Percentiles rank a stretch among this genome's conserved stretches.
phyloP scores from a whole-genome alignment of 2,888 invertebrate genomes.

The Drosophila suboccidentalis region DNA sequence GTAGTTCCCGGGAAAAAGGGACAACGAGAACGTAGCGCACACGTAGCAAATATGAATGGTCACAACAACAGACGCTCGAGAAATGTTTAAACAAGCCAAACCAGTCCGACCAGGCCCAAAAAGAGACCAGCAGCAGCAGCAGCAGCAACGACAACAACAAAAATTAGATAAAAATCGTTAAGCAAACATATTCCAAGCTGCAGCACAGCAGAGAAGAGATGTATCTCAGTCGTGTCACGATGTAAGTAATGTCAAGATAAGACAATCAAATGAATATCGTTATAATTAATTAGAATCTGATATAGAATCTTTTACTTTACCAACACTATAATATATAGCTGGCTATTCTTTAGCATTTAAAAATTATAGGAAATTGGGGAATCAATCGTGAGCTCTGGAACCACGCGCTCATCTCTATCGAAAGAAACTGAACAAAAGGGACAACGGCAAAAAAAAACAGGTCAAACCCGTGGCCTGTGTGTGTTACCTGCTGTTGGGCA shows the following conservation, averaged over 20 bases:
- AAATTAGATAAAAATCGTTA: conserved; percentile 77
- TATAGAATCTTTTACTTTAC: neutral
- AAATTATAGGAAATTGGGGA: neutral
- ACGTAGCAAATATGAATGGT: conserved; percentile 75
- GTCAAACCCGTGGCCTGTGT: conserved; percentile 35
- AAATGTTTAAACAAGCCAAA: conserved; percentile 52
- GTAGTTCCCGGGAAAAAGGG: conserved; percentile 66
- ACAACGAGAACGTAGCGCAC: conserved; percentile 53
- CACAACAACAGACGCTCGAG: conserved; percentile 11
- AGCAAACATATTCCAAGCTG: conserved; percentile 34
- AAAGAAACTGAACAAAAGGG: conserved; percentile 13
- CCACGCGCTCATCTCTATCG: conserved; percentile 33
- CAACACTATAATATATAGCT: conserved; percentile 1
- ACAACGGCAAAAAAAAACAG: conserved; percentile 41
- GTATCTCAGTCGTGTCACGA: conserved; percentile 29
- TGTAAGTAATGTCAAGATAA: neutral
- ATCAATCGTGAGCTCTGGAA: neutral
- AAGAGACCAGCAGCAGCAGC: conserved; percentile 40
- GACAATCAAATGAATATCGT: neutral
- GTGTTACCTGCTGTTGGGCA: conserved; percentile 19
- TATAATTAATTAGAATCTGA: conserved; percentile 12
- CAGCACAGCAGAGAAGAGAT: conserved; percentile 30
- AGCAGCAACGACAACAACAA: conserved; percentile 31
- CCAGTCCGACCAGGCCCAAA: conserved; percentile 58
- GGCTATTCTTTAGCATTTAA: neutral